Percentiles rank a stretch among this genome's conserved stretches.
These are phyloP conservation scores for Chlorocebus sabaeus DNA, from an alignment of 2,113 vertebrate species.

Conservation along the genomic window DNA sequence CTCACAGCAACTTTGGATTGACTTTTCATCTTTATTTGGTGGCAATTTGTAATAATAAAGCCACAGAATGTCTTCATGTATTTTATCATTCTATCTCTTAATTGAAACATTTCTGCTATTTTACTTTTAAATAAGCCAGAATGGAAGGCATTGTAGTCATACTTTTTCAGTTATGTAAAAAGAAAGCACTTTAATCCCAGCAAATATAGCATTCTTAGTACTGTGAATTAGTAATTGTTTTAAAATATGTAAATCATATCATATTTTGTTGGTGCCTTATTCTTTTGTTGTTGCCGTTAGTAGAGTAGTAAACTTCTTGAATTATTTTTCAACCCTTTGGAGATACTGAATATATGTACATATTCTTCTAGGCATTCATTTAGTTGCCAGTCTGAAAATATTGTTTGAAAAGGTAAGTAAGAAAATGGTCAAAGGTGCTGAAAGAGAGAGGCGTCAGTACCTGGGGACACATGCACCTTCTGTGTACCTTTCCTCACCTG, in stretches of 20 bases:
- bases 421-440: background rate
- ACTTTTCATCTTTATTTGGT: background rate
- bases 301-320: background rate
- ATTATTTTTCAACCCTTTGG: background rate
- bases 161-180: background rate
- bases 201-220: background rate
- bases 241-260: background rate
- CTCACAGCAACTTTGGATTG: background rate
- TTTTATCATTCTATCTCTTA: background rate
- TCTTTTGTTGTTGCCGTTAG: background rate
- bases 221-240: background rate
- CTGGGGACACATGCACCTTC: background rate
- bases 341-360: background rate
- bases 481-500: background rate
- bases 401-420: constrained; percentile 22
- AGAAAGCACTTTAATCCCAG: background rate
- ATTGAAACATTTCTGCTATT: background rate
- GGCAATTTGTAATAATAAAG: background rate
- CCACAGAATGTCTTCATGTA: background rate
- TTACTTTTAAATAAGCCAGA: constrained; percentile 19
- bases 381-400: background rate
- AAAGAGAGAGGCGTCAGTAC: background rate
- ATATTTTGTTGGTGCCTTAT: background rate
- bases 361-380: background rate
- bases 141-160: background rate